Percentiles rank a stretch among this genome's conserved stretches.
Evolutionary conservation across 2,797 vertebrate genomes (phyloP).

Genomic region (Acanthis flammea): DNA sequence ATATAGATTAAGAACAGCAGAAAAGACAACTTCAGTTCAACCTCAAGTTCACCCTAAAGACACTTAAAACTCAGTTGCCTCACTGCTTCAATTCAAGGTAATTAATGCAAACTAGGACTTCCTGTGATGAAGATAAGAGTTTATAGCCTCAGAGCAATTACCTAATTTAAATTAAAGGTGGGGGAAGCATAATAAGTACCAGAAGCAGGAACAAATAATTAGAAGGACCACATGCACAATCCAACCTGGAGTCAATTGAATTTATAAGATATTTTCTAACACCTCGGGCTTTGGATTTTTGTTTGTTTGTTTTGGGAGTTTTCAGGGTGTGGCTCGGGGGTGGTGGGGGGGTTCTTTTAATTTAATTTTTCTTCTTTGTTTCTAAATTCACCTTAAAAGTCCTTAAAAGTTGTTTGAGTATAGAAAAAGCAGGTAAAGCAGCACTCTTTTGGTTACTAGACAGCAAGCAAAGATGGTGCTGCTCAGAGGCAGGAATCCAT

Average conservation of each 20-base stretch:
- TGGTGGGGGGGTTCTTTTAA: rapidly evolving
- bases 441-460: too few species aligned
- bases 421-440: neutral
- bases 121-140: constrained; percentile 19
- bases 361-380: neutral
- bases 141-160: constrained; percentile 17
- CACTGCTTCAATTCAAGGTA: constrained; percentile 10
- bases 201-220: neutral
- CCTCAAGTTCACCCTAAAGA: constrained; percentile 34
- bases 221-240: neutral
- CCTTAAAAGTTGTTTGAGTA: neutral
- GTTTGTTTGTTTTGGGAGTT: neutral
- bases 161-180: constrained; percentile 17
- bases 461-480: neutral
- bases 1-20: neutral
- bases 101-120: constrained; percentile 43
- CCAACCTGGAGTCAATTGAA: neutral
- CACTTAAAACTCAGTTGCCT: neutral
- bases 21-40: neutral
- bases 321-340: rapidly evolving
- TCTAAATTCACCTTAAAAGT: neutral
- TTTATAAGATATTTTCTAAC: neutral
- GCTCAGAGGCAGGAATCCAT: neutral
- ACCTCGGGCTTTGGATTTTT: neutral
- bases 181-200: neutral